Conservation (phyloP, 2,113 vertebrate genomes). For the Octodon degus region DNA sequence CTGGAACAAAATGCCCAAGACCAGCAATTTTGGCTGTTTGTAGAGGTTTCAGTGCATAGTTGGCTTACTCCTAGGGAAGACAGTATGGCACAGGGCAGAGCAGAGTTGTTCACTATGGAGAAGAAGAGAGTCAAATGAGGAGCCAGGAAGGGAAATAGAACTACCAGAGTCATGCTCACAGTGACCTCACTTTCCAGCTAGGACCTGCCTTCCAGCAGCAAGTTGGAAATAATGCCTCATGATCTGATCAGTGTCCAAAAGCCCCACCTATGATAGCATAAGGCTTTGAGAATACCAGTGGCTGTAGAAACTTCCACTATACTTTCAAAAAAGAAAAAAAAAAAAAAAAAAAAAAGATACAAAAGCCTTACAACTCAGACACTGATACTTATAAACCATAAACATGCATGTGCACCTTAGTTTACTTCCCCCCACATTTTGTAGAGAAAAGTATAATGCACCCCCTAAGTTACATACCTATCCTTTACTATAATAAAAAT, state of each 20-base stretch:
- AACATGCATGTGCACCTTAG: background rate
- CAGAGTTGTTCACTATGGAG: background rate
- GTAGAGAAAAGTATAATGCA: background rate
- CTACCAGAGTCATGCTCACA: background rate
- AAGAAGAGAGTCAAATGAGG: background rate
- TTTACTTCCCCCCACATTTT: background rate
- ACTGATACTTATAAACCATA: background rate
- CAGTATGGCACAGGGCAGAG: background rate
- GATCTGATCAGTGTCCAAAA: background rate
- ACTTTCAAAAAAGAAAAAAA: background rate
- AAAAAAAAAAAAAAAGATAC: background rate
- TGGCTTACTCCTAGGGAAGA: background rate
- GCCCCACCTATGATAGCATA: background rate
- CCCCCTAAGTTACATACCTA: background rate
- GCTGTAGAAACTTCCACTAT: background rate
- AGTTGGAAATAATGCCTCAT: background rate
- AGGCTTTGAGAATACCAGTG: background rate
- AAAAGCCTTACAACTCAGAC: background rate
- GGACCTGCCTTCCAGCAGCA: background rate
- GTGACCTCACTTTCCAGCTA: background rate
- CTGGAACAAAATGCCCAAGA: background rate
- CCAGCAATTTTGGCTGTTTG: background rate
- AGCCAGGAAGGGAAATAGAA: background rate
- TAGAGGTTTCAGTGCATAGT: background rate
- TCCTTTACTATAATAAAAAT: conserved; percentile 44